phyloP scores from a whole-genome alignment of 2,113 vertebrate genomes.

The Oncorhynchus masou region DNA sequence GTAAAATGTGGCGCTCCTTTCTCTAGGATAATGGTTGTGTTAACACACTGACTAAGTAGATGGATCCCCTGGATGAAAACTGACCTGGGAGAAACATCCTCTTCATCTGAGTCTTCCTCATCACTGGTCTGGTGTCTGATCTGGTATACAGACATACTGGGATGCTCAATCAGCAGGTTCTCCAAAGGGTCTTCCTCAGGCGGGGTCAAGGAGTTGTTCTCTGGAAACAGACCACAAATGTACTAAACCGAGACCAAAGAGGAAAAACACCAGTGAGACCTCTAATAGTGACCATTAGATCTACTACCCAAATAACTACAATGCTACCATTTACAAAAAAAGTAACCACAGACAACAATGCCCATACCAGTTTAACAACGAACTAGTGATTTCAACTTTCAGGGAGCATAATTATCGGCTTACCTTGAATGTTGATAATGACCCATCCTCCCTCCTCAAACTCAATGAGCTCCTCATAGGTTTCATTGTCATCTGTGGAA shows the following conservation, averaged over 20 bases:
- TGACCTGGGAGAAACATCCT: constrained; percentile 61
- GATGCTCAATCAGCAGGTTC: constrained; percentile 75
- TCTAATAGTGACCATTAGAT: not conserved
- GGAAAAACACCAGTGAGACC: not conserved
- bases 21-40: not conserved
- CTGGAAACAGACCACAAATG: constrained; percentile 34
- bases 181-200: constrained; percentile 58
- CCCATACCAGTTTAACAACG: not conserved
- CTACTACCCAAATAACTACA: not conserved
- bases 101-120: constrained; percentile 54
- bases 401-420: not conserved
- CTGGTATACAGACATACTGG: constrained; percentile 77
- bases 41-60: not conserved
- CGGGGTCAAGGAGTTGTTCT: constrained; percentile 21
- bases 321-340: not conserved
- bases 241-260: not conserved
- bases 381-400: not conserved
- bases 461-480: constrained; percentile 59
- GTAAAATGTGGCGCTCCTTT: not conserved
- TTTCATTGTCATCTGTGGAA: constrained; percentile 2
- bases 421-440: constrained; percentile 69
- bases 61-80: not conserved
- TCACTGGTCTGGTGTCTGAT: constrained; percentile 34
- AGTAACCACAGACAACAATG: not conserved
- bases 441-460: constrained; percentile 75